These are phyloP conservation scores for Tylochromis polylepis DNA, from an alignment of 2,113 vertebrate species.

Conservation along the genomic window DNA sequence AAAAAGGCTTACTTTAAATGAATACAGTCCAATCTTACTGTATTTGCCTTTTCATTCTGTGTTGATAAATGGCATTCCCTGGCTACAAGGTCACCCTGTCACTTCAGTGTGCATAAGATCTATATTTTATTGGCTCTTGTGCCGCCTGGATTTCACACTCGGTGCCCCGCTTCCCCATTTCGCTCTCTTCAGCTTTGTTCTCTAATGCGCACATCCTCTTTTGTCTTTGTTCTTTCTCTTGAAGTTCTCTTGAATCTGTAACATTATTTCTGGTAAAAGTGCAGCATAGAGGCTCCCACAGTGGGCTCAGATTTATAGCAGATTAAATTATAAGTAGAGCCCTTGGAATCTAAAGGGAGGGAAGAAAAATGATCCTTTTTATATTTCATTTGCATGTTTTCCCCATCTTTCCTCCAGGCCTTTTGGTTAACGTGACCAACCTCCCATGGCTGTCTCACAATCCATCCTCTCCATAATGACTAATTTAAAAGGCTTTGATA, in stretches of 20 bases:
- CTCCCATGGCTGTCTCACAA: slow-evolving; percentile 46
- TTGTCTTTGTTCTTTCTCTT: slow-evolving; percentile 19
- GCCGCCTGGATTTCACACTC: not conserved
- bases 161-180: not conserved
- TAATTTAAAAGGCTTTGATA: slow-evolving; percentile 68
- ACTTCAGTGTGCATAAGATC: slow-evolving; percentile 14
- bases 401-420: slow-evolving; percentile 33
- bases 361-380: slow-evolving; percentile 30
- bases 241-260: slow-evolving; percentile 34
- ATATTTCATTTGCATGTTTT: slow-evolving; percentile 61
- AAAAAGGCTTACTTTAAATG: not conserved
- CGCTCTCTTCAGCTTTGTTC: slow-evolving; percentile 17
- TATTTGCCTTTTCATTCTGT: not conserved
- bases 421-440: slow-evolving; percentile 44
- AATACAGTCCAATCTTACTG: not conserved
- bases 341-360: slow-evolving; percentile 25
- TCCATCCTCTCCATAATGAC: slow-evolving; percentile 57
- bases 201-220: slow-evolving; percentile 21
- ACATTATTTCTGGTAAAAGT: slow-evolving; percentile 58
- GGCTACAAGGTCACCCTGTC: slow-evolving; percentile 37
- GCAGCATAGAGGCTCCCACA: slow-evolving; percentile 20
- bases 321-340: slow-evolving; percentile 51
- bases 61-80: not conserved
- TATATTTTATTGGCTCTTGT: slow-evolving; percentile 42
- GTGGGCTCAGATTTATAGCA: slow-evolving; percentile 28